phyloP scores from a whole-genome alignment of 2,888 invertebrate genomes.

The Nycteola revayana region DNA sequence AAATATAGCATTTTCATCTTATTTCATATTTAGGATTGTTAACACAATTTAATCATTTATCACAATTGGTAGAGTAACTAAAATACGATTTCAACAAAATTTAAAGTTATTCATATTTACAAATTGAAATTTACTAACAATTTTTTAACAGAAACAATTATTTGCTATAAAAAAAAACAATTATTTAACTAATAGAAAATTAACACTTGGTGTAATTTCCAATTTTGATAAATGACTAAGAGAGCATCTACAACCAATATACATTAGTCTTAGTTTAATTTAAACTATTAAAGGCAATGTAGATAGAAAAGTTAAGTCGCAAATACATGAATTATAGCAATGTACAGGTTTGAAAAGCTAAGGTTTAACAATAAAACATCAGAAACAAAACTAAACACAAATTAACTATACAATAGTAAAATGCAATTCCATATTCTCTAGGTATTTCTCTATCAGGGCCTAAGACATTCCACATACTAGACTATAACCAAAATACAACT shows the following conservation, averaged over 20 bases:
- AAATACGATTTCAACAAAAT: too few species aligned
- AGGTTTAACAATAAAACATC: constrained; percentile 34
- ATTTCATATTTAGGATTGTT: constrained; percentile 29
- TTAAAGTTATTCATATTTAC: too few species aligned
- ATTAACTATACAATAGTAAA: constrained; percentile 37
- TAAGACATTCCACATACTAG: constrained; percentile 26
- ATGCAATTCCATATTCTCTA: constrained; percentile 63
- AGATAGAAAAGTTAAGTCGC: constrained; percentile 61
- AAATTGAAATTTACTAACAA: too few species aligned
- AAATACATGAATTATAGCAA: constrained; percentile 51
- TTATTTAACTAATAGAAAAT: too few species aligned
- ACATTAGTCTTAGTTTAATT: constrained; percentile 55
- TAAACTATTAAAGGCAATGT: constrained; percentile 67
- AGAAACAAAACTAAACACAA: constrained; percentile 30
- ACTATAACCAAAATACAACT: too few species aligned
- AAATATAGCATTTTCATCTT: constrained; percentile 45
- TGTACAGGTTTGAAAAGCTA: constrained; percentile 49
- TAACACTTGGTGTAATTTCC: neutral
- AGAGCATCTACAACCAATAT: constrained; percentile 36
- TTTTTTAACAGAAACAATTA: too few species aligned
- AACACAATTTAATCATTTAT: constrained; percentile 21
- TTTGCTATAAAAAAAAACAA: too few species aligned
- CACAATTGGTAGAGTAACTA: constrained; percentile 14
- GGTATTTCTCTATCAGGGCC: constrained; percentile 37
- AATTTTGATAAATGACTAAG: constrained; percentile 32